phyloP scores from a whole-genome alignment of 2,797 vertebrate genomes.

The Megalops cyprinoides region DNA sequence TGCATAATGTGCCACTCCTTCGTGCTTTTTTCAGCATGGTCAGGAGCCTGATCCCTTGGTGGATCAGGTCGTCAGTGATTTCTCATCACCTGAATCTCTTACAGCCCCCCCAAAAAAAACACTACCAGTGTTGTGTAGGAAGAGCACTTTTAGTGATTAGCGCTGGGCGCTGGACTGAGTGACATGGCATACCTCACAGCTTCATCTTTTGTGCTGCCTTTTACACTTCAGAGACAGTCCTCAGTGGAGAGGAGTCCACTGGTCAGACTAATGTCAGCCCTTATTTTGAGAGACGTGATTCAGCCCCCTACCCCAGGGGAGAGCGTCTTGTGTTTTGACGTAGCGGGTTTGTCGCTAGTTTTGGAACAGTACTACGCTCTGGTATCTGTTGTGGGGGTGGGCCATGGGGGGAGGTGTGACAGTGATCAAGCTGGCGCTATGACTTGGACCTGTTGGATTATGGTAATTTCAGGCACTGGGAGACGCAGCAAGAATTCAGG shows the following conservation, averaged over 20 bases:
- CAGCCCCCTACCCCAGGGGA: background rate
- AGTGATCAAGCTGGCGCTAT: background rate
- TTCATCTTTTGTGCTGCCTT: background rate
- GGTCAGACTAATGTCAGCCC: background rate
- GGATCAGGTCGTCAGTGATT: background rate
- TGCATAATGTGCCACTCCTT: too few species aligned
- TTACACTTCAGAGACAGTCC: background rate
- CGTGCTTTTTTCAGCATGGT: background rate
- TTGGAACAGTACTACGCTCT: background rate
- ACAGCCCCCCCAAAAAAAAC: background rate
- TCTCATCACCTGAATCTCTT: background rate
- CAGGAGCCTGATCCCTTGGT: too few species aligned
- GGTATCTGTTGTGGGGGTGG: background rate
- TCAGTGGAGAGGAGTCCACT: background rate
- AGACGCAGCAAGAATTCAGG: background rate
- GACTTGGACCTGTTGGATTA: background rate
- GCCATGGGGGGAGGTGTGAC: background rate
- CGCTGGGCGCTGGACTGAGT: background rate
- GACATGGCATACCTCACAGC: too few species aligned
- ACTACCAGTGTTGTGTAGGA: background rate
- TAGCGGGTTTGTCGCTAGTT: background rate
- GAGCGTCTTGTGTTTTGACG: background rate
- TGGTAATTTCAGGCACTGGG: background rate
- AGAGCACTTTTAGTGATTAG: background rate
- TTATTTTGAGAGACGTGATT: background rate